Conservation (phyloP, 2,113 vertebrate species). For the Tachycineta bicolor region DNA sequence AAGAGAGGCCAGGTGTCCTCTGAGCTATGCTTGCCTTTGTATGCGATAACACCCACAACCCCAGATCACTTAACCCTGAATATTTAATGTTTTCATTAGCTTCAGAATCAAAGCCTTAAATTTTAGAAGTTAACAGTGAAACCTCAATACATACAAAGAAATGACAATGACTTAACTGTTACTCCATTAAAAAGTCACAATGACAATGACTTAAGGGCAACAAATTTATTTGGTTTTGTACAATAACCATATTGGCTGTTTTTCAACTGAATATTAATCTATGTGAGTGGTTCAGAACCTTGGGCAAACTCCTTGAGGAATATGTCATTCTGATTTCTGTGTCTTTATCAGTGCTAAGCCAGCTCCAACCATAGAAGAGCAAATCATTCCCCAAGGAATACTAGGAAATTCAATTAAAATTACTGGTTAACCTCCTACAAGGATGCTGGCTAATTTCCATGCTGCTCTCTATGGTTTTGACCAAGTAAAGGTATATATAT, state of each 20-base stretch:
- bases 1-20: background rate
- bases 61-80: background rate
- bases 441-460: slow-evolving; percentile 81
- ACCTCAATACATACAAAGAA: background rate
- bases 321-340: slow-evolving; percentile 75
- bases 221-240: background rate
- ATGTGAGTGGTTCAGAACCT: slow-evolving; percentile 77
- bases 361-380: slow-evolving; percentile 69
- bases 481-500: slow-evolving; percentile 66
- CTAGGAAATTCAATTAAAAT: slow-evolving; percentile 85
- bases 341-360: slow-evolving; percentile 84
- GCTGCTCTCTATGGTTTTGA: slow-evolving; percentile 80
- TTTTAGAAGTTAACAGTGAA: background rate
- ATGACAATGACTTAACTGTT: background rate
- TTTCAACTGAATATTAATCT: slow-evolving; percentile 80
- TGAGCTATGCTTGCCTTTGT: background rate
- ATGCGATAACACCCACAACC: background rate
- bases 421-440: slow-evolving; percentile 79
- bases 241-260: background rate
- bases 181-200: background rate
- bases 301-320: slow-evolving; percentile 78
- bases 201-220: background rate
- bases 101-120: background rate
- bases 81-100: background rate
- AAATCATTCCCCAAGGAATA: slow-evolving; percentile 80